Evolutionary conservation across 2,113 vertebrate species (phyloP).

Genomic region (human (Homo sapiens)): DNA sequence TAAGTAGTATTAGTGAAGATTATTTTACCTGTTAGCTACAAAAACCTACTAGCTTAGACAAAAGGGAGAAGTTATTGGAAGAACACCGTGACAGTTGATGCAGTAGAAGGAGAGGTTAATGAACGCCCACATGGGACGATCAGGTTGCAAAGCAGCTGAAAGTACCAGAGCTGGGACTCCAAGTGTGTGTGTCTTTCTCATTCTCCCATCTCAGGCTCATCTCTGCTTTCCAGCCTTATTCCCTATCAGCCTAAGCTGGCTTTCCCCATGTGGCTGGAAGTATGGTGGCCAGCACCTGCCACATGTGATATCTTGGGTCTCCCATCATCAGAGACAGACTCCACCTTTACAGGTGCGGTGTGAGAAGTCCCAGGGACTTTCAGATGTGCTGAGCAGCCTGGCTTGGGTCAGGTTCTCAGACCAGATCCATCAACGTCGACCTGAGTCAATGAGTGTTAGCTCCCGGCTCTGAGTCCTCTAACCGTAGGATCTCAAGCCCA

Average conservation of each 20-base stretch:
- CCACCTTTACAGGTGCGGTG: background rate
- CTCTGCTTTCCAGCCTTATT: background rate
- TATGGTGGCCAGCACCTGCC: background rate
- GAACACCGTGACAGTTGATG: accelerated
- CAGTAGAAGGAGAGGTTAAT: accelerated
- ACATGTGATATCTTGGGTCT: accelerated
- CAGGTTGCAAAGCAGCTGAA: background rate
- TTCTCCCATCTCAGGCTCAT: background rate
- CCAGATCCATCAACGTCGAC: background rate
- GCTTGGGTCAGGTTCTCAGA: background rate
- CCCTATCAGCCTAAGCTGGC: background rate
- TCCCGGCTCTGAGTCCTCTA: background rate
- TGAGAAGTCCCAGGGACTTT: no score
- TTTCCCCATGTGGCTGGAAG: background rate
- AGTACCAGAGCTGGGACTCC: background rate
- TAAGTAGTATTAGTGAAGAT: background rate
- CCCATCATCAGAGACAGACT: background rate
- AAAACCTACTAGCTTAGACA: background rate
- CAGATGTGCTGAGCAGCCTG: background rate
- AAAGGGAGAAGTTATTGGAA: background rate
- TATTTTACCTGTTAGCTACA: background rate
- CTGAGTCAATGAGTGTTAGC: no score
- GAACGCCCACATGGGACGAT: accelerated
- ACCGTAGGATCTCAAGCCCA: no score
- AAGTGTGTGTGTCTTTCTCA: accelerated